Evolutionary conservation across 2,888 invertebrate genomes (phyloP).

Genomic region (Lasiommata megera): DNA sequence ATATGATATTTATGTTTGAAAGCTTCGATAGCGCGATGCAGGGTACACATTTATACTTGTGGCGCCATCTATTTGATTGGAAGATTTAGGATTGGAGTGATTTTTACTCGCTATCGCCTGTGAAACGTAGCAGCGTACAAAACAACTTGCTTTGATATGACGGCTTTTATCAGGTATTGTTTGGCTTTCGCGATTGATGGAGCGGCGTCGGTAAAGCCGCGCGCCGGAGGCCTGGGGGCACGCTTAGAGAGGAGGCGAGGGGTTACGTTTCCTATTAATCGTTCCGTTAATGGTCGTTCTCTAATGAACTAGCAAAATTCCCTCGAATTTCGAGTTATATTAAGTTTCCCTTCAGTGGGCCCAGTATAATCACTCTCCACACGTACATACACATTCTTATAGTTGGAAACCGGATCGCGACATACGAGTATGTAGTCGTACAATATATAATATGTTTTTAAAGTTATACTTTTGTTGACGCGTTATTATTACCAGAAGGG

Average conservation of each 20-base stretch:
- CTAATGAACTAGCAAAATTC: background rate
- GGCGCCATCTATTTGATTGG: too few species aligned
- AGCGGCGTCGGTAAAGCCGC: constrained; percentile 39
- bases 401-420: too few species aligned
- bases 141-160: constrained; percentile 62
- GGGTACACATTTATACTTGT: too few species aligned
- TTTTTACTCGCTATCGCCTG: constrained; percentile 24
- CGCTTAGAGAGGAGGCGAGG: background rate
- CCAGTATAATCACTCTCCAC: background rate
- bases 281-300: constrained; percentile 5
- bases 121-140: constrained; percentile 38
- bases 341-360: background rate
- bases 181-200: constrained; percentile 63
- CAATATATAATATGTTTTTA: too few species aligned
- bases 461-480: too few species aligned
- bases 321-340: background rate
- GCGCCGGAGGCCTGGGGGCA: constrained; percentile 32
- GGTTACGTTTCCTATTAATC: constrained; percentile 1
- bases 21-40: too few species aligned
- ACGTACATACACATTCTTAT: too few species aligned
- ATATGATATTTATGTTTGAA: too few species aligned
- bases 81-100: too few species aligned
- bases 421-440: too few species aligned
- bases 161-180: constrained; percentile 72
- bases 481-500: too few species aligned